phyloP scores from a whole-genome alignment of 2,888 invertebrate species.

The Apoda limacodes region DNA sequence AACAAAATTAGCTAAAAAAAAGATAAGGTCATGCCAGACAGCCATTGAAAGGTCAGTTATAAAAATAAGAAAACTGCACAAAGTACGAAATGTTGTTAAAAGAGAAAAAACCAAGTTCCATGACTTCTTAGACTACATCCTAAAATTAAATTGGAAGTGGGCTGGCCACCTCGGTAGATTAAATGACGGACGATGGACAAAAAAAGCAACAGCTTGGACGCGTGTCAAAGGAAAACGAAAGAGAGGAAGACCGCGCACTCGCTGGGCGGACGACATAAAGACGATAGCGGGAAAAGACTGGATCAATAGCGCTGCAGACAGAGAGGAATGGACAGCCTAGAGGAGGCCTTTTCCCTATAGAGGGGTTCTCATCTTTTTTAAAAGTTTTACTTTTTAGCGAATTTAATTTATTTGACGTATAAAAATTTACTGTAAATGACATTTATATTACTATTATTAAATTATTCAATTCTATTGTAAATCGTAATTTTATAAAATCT shows the following conservation, averaged over 20 bases:
- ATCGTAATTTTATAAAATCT: too few relatives aligned
- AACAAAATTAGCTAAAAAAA: not conserved
- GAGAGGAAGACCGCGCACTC: not conserved
- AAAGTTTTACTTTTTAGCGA: too few relatives aligned
- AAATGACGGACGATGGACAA: constrained; percentile 3
- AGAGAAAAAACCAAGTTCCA: constrained; percentile 7
- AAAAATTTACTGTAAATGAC: too few relatives aligned
- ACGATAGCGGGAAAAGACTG: too few relatives aligned
- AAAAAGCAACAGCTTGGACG: constrained; percentile 5
- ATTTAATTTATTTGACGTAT: too few relatives aligned
- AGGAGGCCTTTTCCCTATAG: too few relatives aligned
- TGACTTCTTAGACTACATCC: constrained; percentile 1
- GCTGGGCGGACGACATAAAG: too few relatives aligned
- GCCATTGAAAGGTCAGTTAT: constrained; percentile 12
- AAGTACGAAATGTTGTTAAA: constrained; percentile 1
- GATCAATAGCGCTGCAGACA: too few relatives aligned
- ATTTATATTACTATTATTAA: too few relatives aligned
- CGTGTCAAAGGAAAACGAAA: constrained; percentile 1
- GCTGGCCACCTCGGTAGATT: constrained; percentile 8
- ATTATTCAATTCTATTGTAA: too few relatives aligned
- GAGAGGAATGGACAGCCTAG: too few relatives aligned
- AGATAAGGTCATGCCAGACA: constrained; percentile 6
- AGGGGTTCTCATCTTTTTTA: too few relatives aligned
- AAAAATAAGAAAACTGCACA: constrained; percentile 4
- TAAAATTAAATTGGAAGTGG: constrained; percentile 9